Evolutionary conservation across 2,888 invertebrate genomes (phyloP), one percentile per base, ranked within the genome.

Genomic region (Eupithecia centaureata): DNA sequence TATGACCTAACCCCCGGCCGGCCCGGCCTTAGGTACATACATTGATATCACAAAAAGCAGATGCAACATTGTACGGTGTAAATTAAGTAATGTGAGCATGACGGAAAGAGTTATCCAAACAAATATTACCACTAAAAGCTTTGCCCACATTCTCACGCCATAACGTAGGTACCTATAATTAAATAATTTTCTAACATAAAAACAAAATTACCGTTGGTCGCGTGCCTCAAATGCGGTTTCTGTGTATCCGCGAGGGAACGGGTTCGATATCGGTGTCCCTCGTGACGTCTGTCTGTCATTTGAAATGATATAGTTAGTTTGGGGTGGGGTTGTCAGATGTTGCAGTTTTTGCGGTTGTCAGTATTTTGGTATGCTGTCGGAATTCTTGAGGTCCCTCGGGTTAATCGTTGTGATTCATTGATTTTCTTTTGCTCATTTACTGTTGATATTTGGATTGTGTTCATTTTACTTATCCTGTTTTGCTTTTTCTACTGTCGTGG

Each of bases 151-250:
- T 75, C 70, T 66, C 73, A 70, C 70, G 70, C 62, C 56, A 30
- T 65, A 57, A 71, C 54, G n/a, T n/a, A n/a, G n/a, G n/a, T 28
- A 56, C 67, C 67, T 73, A 70, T 71, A 77, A 77, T 77, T 73
- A 75, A 74, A 77, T 75, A 76, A 76, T 73, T 72, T 69, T 56
- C 67, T 61, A 54, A 51, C 60, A 65, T 64, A 71, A 75, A 70
- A 63, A 61, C 71, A 65, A 68, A 73, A 74, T 75, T 73, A 73
- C 70, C 72, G 70, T 68, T 66, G 74, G 81, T 75, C 80, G 79
- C 79, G 82, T 79, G 82, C 73, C 79, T 74, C 82, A 86, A 88
- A 88, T 89, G 89, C 77, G 86, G 86, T 87, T 86, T 84, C 83
- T 67, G 63, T 89, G 89, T 89, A 86, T 74, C 70, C 88, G 75